These are phyloP conservation scores for Calliopum simillimum DNA, from an alignment of 2,888 invertebrate species.

Conservation along the genomic window DNA sequence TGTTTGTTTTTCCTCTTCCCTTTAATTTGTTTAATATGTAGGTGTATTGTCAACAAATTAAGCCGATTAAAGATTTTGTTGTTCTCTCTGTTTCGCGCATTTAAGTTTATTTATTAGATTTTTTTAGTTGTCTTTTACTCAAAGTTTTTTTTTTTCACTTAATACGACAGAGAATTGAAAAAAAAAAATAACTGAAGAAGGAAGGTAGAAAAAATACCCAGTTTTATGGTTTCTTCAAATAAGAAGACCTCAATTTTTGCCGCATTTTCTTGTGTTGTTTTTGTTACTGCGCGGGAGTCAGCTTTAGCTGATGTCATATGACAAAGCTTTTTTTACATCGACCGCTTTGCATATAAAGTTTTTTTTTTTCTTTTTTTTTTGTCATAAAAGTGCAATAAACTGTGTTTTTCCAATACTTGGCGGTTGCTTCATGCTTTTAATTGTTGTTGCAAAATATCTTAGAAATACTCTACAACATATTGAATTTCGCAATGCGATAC, in stretches of 20 bases:
- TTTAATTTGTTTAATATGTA: not conserved
- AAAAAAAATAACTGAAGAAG: no score
- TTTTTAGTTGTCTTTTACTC: not conserved
- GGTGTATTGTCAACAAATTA: slow-evolving; percentile 11
- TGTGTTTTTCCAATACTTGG: not conserved
- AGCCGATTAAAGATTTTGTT: not conserved
- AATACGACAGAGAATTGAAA: not conserved
- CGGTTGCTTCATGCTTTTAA: no score
- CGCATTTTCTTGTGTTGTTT: not conserved
- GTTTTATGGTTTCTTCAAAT: slow-evolving; percentile 3
- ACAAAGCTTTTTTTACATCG: not conserved
- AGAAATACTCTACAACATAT: no score
- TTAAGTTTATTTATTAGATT: slow-evolving; percentile 1
- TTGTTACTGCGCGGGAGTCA: not conserved
- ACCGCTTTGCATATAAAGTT: no score
- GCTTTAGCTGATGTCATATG: slow-evolving; percentile 17
- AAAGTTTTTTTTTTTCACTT: not conserved
- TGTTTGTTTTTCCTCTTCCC: not conserved
- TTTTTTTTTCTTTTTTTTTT: not conserved
- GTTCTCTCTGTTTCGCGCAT: not conserved
- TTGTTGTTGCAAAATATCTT: no score
- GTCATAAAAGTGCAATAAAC: slow-evolving; percentile 23
- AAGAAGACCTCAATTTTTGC: slow-evolving; percentile 11
- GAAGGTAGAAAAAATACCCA: not conserved
- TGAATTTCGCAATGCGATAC: no score